Percentiles rank a stretch among this genome's conserved stretches.
These are phyloP conservation scores for Hippolais icterina DNA, from an alignment of 2,113 vertebrate genomes.

Conservation along the genomic window DNA sequence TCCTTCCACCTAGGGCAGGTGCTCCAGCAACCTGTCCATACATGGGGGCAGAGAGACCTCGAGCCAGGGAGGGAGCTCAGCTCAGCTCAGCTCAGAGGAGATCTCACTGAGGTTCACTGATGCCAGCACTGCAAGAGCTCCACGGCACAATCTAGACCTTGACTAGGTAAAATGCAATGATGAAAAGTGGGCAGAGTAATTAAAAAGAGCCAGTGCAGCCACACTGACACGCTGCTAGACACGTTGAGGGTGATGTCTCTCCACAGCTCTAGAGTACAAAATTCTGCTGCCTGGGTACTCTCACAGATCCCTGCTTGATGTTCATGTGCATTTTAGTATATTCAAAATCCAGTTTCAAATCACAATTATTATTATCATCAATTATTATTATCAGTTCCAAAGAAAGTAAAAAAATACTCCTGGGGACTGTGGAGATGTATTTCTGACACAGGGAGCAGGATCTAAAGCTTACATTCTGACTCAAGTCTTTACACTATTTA, in stretches of 20 bases:
- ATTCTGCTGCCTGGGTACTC: background rate
- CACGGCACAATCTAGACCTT: background rate
- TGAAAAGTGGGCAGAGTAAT: background rate
- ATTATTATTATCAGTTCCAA: background rate
- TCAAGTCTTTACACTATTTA: conserved; percentile 43
- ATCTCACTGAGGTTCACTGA: background rate
- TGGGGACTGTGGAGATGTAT: background rate
- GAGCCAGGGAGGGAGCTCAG: background rate
- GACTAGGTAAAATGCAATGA: background rate
- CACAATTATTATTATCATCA: background rate
- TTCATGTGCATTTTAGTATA: background rate
- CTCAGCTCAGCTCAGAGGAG: background rate
- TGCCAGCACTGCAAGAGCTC: background rate
- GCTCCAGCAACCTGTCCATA: background rate
- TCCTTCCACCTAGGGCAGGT: background rate
- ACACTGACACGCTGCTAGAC: background rate
- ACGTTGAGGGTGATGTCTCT: background rate
- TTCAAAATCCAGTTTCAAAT: background rate
- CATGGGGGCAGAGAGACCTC: background rate
- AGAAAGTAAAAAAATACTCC: background rate
- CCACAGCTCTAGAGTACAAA: background rate
- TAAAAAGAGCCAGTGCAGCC: background rate
- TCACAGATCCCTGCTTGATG: background rate
- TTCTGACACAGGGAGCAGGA: background rate
- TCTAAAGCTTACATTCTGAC: conserved; percentile 4